Evolutionary conservation across 2,888 invertebrate species (phyloP).

Genomic region (Hetaerina titia): DNA sequence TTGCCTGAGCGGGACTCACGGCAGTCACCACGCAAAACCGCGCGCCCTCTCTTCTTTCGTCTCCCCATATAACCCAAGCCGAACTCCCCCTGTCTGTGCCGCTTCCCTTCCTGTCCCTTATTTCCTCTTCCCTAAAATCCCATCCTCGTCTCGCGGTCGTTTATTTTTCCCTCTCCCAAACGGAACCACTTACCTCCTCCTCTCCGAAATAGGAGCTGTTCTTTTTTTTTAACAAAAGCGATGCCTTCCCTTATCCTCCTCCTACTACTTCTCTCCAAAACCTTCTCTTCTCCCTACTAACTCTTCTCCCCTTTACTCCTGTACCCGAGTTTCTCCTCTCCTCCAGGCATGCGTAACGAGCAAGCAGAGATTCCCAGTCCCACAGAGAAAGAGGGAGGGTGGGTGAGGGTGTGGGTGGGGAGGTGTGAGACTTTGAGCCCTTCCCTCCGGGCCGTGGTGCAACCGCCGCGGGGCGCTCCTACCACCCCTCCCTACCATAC

Average conservation of each 20-base stretch:
- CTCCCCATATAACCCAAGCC: not conserved
- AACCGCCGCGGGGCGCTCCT: not conserved
- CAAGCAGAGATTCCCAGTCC: not conserved
- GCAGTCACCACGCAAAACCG: not conserved
- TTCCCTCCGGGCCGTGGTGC: not conserved
- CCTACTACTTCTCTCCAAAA: not conserved
- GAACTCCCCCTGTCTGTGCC: not conserved
- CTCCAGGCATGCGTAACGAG: constrained; percentile 12
- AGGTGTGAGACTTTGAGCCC: not conserved
- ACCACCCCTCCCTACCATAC: not conserved
- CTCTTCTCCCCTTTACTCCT: not conserved
- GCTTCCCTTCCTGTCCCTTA: not conserved
- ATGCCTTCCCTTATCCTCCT: not conserved
- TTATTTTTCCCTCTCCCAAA: not conserved
- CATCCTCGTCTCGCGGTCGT: not conserved
- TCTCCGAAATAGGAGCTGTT: not conserved
- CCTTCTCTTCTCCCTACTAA: not conserved
- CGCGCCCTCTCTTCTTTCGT: not conserved
- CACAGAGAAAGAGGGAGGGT: not conserved
- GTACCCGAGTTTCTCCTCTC: not conserved
- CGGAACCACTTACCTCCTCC: not conserved
- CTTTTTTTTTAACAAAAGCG: not conserved
- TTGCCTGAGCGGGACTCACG: not conserved
- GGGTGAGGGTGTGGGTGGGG: not conserved
- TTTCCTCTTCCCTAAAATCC: not conserved